Conservation (phyloP, 2,113 vertebrate genomes). For the Prietella phreatophila region DNA sequence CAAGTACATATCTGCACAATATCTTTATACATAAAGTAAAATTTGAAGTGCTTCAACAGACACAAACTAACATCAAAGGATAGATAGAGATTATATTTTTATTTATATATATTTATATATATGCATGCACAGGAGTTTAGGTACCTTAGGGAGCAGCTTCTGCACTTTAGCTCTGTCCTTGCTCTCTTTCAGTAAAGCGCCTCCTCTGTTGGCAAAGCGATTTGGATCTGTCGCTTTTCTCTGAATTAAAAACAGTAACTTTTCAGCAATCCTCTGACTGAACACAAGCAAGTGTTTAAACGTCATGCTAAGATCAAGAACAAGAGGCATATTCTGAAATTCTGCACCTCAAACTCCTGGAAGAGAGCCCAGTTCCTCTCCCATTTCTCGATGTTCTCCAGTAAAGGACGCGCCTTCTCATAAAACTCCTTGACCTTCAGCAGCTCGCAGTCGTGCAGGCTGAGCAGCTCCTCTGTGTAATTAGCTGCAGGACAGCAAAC, state of each 20-base stretch:
- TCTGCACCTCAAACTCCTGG: conserved; percentile 65
- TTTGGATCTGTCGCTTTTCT: conserved; percentile 69
- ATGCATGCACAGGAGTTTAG: neutral
- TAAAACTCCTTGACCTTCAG: conserved; percentile 53
- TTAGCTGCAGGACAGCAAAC: conserved; percentile 50
- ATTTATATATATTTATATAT: neutral
- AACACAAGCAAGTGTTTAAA: neutral
- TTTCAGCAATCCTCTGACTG: neutral
- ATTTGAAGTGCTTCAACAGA: neutral
- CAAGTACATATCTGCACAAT: neutral
- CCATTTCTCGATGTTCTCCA: conserved; percentile 67
- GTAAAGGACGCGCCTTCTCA: conserved; percentile 53
- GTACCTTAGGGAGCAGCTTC: conserved; percentile 67
- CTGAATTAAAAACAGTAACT: conserved; percentile 42
- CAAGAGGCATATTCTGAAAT: neutral
- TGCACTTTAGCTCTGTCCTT: conserved; percentile 65
- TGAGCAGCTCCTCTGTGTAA: conserved; percentile 66
- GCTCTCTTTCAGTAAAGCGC: conserved; percentile 66
- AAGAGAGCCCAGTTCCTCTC: conserved; percentile 59
- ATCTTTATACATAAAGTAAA: neutral
- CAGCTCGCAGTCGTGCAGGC: conserved; percentile 63
- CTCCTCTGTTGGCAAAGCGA: conserved; percentile 69
- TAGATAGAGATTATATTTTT: neutral
- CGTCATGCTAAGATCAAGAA: neutral
- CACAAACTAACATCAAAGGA: neutral